Evolutionary conservation across 2,797 vertebrate species (phyloP).

Genomic region (Tragelaphus oryx): DNA sequence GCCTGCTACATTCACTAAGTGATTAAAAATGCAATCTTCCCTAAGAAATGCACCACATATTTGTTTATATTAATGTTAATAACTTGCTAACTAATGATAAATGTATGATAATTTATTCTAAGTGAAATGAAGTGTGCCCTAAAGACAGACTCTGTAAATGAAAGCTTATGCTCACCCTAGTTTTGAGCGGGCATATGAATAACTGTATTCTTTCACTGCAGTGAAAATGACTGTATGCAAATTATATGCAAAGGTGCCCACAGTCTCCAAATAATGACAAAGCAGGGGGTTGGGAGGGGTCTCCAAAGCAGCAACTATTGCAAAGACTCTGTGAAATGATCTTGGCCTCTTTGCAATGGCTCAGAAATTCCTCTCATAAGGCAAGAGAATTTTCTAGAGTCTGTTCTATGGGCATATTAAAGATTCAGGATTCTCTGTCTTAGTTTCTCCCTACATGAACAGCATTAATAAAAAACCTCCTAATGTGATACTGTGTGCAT

Average conservation of each 20-base stretch:
- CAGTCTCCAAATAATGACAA: background rate
- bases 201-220: background rate
- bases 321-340: rapidly evolving
- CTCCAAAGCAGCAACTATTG: background rate
- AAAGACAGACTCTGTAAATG: slow-evolving; percentile 53
- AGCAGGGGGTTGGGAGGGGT: background rate
- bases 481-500: background rate
- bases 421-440: background rate
- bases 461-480: slow-evolving; percentile 43
- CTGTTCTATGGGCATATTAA: background rate
- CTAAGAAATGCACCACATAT: slow-evolving; percentile 34
- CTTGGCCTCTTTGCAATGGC: background rate
- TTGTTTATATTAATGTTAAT: slow-evolving; percentile 75
- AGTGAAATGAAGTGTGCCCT: slow-evolving; percentile 64
- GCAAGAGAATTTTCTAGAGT: background rate
- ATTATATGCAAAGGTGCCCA: slow-evolving; percentile 12
- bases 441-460: background rate
- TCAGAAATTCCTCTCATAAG: background rate
- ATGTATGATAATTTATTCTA: slow-evolving; percentile 75
- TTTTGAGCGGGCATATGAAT: slow-evolving; percentile 43
- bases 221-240: slow-evolving; percentile 33
- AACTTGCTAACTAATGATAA: slow-evolving; percentile 70
- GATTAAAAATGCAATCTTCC: slow-evolving; percentile 66
- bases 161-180: slow-evolving; percentile 27
- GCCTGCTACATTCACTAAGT: background rate